phyloP scores from a whole-genome alignment of 1,140 invertebrate genomes.

The Rhopalosiphum maidis region DNA sequence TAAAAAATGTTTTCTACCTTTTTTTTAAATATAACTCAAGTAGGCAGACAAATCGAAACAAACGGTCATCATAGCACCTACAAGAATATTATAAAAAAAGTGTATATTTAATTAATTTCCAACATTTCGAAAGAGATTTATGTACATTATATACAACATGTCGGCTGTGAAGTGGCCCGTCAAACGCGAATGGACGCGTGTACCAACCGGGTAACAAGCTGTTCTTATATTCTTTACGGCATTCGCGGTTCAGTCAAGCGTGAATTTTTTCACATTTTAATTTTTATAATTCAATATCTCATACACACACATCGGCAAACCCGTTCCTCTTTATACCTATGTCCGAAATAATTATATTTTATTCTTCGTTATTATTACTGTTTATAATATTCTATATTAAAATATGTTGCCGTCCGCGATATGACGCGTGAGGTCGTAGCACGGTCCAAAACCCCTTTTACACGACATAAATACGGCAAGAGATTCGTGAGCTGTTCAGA shows the following conservation, averaged over 20 bases:
- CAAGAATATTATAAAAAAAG: neutral
- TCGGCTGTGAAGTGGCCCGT: conserved; percentile 42
- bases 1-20: neutral
- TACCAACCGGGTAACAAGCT: conserved; percentile 25
- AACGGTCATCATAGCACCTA: neutral
- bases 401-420: neutral
- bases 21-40: neutral
- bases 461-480: neutral
- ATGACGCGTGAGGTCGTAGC: neutral
- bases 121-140: conserved; percentile 11
- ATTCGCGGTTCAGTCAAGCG: conserved; percentile 1
- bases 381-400: neutral
- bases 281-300: conserved; percentile 35
- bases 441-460: neutral
- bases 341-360: conserved; percentile 50
- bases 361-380: conserved; percentile 36
- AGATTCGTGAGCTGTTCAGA: neutral
- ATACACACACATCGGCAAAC: conserved; percentile 24
- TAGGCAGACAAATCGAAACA: neutral
- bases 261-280: conserved; percentile 35
- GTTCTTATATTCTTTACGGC: neutral
- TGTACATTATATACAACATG: neutral
- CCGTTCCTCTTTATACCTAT: conserved; percentile 30
- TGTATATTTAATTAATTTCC: conserved; percentile 26
- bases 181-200: conserved; percentile 35